Conservation (phyloP, 2,797 vertebrate species). For the Xiphophorus birchmanni region DNA sequence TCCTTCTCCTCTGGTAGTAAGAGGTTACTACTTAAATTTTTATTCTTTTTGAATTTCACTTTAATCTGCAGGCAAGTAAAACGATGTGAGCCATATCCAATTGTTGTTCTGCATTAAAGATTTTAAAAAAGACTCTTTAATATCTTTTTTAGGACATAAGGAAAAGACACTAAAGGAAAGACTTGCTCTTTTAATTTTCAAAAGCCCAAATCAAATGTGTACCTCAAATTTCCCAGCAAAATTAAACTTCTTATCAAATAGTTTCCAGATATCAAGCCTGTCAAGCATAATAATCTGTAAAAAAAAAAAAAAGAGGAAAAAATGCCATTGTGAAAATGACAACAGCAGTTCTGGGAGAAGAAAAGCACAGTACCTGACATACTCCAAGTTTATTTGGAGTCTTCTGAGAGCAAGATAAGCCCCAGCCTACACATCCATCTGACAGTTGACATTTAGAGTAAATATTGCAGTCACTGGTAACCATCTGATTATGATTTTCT, state of each 20-base stretch:
- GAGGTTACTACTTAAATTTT: conserved; percentile 25
- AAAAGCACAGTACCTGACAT: conserved; percentile 43
- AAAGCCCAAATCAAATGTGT: conserved; percentile 14
- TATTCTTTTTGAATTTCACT: conserved; percentile 34
- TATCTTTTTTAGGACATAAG: no score
- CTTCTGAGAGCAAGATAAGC: conserved; percentile 60
- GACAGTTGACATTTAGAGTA: conserved; percentile 73
- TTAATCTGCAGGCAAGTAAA: conserved; percentile 33
- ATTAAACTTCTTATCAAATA: conserved; percentile 33
- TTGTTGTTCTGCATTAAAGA: conserved; percentile 45
- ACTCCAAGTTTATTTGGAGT: conserved; percentile 56
- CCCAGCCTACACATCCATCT: conserved; percentile 51
- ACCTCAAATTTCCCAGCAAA: conserved; percentile 12
- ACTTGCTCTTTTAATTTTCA: conserved; percentile 14
- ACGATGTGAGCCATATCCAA: conserved; percentile 36
- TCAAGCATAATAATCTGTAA: conserved; percentile 15
- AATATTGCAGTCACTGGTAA: conserved; percentile 56
- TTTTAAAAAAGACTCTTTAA: no score
- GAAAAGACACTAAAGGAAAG: not conserved
- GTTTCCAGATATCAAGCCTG: conserved; percentile 7
- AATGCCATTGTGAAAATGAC: conserved; percentile 47
- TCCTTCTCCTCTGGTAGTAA: conserved; percentile 26
- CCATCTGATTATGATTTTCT: conserved; percentile 54
- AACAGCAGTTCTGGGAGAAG: conserved; percentile 51
- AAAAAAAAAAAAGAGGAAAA: conserved; percentile 11